These are phyloP conservation scores for Chelonia mydas DNA, from an alignment of 2,797 vertebrate genomes.

Conservation along the genomic window DNA sequence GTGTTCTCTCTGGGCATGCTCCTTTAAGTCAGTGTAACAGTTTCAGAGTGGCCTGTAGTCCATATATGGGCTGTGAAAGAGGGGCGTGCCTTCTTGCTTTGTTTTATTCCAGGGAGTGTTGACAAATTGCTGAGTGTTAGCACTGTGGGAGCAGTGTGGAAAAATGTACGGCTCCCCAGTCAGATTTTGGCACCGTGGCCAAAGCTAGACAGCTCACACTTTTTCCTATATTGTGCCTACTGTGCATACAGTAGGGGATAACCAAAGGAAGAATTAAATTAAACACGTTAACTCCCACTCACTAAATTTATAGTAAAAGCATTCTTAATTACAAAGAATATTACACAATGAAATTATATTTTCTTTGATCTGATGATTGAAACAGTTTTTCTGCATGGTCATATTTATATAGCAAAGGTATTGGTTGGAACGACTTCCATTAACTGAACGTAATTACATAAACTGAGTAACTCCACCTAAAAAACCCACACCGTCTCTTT, in stretches of 20 bases:
- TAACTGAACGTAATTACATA: background rate
- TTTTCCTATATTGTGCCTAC: background rate
- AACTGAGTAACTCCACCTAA: background rate
- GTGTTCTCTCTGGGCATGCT: conserved; percentile 8
- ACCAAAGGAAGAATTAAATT: background rate
- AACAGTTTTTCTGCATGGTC: background rate
- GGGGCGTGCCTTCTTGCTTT: background rate
- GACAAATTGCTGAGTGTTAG: background rate
- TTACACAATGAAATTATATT: background rate
- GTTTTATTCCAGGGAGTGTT: background rate
- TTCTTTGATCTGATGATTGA: background rate
- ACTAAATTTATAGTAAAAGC: background rate
- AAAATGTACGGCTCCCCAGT: conserved; percentile 14
- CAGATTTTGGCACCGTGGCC: background rate
- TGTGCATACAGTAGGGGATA: background rate
- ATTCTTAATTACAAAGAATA: background rate
- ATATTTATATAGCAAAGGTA: background rate
- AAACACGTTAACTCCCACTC: background rate
- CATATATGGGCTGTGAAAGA: conserved; percentile 12
- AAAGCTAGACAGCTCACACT: background rate
- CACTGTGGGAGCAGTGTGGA: background rate
- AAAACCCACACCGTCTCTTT: background rate
- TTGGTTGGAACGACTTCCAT: background rate
- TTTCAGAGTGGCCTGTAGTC: conserved; percentile 22
- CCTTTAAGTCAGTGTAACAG: conserved; percentile 11